Percentiles rank a stretch among this genome's conserved stretches.
phyloP scores from a whole-genome alignment of 2,797 vertebrate genomes.

The Sandelia bainsii region DNA sequence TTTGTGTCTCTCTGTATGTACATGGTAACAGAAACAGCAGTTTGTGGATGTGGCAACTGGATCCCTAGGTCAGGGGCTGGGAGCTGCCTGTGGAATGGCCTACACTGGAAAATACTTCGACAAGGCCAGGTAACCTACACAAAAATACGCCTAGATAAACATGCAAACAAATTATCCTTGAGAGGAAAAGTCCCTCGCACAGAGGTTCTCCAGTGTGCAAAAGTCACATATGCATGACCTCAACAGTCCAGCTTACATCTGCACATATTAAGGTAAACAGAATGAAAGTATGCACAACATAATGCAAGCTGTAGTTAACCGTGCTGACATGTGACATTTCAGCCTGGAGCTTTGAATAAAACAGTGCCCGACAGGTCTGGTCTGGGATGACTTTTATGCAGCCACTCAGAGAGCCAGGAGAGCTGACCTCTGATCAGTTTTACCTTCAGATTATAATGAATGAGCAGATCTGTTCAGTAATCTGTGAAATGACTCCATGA shows the following conservation, averaged over 20 bases:
- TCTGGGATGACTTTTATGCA: slow-evolving; percentile 39
- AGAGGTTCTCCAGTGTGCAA: neutral
- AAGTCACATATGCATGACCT: neutral
- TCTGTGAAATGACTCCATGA: neutral
- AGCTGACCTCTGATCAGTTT: slow-evolving; percentile 32
- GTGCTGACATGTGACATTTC: slow-evolving; percentile 64
- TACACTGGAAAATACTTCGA: slow-evolving; percentile 97
- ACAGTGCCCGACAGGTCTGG: slow-evolving; percentile 43
- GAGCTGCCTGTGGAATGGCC: slow-evolving; percentile 95
- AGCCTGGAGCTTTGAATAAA: slow-evolving; percentile 34
- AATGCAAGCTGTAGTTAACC: slow-evolving; percentile 23
- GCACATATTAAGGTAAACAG: slow-evolving; percentile 16
- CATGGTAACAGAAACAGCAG: slow-evolving; percentile 88
- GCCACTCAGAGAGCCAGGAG: slow-evolving; percentile 14
- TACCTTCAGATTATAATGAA: slow-evolving; percentile 24
- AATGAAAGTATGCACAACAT: slow-evolving; percentile 52
- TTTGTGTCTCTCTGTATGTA: slow-evolving; percentile 15
- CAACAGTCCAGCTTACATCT: slow-evolving; percentile 12
- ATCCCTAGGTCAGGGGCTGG: slow-evolving; percentile 94
- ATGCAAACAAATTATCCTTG: neutral
- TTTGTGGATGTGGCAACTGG: slow-evolving; percentile 97
- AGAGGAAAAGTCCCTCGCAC: neutral
- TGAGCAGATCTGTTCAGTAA: neutral
- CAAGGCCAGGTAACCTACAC: slow-evolving; percentile 90
- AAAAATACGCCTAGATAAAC: slow-evolving; percentile 3